Percentiles rank a stretch among this genome's conserved stretches.
Conservation (phyloP, 2,797 vertebrate genomes). For the Carcharodon carcharias region DNA sequence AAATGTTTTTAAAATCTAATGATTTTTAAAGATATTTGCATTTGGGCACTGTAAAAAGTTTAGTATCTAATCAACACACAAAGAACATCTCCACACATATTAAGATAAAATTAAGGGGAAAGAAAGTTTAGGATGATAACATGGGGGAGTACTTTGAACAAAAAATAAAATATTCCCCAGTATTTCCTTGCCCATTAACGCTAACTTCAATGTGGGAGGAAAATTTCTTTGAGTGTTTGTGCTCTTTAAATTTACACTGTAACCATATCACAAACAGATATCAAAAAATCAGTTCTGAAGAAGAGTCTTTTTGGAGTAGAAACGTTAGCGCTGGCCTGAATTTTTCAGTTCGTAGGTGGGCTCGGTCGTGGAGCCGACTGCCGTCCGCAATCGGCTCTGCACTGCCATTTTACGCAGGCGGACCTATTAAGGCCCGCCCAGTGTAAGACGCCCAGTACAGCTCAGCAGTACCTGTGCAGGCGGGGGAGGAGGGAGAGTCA, state of each 20-base stretch:
- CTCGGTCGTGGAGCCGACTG: too few relatives aligned
- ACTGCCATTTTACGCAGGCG: too few relatives aligned
- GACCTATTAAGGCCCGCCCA: too few relatives aligned
- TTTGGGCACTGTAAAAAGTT: neutral
- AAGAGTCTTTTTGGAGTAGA: too few relatives aligned
- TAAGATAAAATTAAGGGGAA: neutral
- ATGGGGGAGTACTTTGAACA: neutral
- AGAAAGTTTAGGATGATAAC: neutral
- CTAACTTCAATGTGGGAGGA: neutral
- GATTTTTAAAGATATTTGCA: neutral
- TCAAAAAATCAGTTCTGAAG: neutral
- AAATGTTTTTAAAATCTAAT: neutral
- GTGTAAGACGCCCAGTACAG: too few relatives aligned
- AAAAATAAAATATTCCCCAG: neutral
- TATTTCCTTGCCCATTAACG: neutral
- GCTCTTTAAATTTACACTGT: neutral
- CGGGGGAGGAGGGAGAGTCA: too few relatives aligned
- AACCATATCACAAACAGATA: neutral
- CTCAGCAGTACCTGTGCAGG: too few relatives aligned
- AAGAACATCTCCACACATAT: neutral
- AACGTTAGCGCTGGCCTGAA: too few relatives aligned
- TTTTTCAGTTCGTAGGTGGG: too few relatives aligned
- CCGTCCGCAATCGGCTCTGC: too few relatives aligned
- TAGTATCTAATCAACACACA: neutral
- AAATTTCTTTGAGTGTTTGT: neutral